phyloP scores from a whole-genome alignment of 23 tunicate genomes.

The Oikopleura dioica region DNA sequence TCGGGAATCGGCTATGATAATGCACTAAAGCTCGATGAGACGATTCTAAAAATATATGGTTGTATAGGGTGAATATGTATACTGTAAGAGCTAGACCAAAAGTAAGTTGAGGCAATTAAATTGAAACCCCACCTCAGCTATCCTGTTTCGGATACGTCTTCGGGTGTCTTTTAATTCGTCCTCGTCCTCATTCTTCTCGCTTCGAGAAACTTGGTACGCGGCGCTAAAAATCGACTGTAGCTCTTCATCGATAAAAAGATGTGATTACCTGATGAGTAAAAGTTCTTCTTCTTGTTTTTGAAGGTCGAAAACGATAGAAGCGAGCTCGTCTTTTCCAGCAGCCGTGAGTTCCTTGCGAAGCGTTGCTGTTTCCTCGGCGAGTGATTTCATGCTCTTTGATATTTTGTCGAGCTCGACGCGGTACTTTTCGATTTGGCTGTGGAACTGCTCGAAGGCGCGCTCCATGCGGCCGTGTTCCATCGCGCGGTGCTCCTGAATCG shows the following conservation, averaged over 20 bases:
- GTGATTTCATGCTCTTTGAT: not conserved
- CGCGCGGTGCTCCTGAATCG: not conserved
- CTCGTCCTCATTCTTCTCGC: not conserved
- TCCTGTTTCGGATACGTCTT: not conserved
- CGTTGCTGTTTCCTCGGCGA: not conserved
- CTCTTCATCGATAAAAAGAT: not conserved
- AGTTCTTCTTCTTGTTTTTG: conserved; percentile 7
- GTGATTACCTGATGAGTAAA: not conserved
- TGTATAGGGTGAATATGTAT: too few species aligned
- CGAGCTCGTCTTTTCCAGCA: not conserved
- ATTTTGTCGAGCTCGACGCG: not conserved
- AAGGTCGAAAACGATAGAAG: not conserved
- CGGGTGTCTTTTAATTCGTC: not conserved
- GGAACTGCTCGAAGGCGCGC: not conserved
- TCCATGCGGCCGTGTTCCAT: not conserved
- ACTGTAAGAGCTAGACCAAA: too few species aligned
- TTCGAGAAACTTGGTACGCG: conserved; percentile 9
- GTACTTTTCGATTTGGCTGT: not conserved
- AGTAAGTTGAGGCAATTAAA: too few species aligned
- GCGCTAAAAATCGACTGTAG: not conserved
- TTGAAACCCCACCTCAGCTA: too few species aligned
- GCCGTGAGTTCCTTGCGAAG: not conserved
- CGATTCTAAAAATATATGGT: too few species aligned
- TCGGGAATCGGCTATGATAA: too few species aligned
- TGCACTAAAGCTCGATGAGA: too few species aligned